These are phyloP conservation scores for Taenioides sp. DNA, from an alignment of 2,797 vertebrate species.

Conservation along the genomic window DNA sequence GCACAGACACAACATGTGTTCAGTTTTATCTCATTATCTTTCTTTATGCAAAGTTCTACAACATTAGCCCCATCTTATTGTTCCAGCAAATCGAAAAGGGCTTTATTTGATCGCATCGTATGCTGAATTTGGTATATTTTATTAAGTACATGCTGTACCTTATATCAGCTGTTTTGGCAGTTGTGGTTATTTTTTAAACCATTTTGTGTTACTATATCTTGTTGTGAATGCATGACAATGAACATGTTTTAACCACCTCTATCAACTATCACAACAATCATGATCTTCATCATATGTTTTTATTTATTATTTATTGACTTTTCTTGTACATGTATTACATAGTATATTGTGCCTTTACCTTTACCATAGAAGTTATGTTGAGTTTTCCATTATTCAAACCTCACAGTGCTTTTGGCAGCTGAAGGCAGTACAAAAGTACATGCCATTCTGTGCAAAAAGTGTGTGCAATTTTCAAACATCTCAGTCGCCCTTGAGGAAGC, in stretches of 20 bases:
- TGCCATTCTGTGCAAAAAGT: constrained; percentile 17
- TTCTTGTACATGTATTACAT: too few species aligned
- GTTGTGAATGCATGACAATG: background rate
- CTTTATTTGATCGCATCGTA: too few species aligned
- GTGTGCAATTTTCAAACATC: constrained; percentile 22
- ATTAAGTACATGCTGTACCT: background rate
- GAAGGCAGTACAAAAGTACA: constrained; percentile 15
- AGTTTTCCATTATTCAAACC: constrained; percentile 4
- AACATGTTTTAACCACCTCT: background rate
- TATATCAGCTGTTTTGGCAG: background rate
- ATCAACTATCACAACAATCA: background rate
- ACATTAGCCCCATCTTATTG: too few species aligned
- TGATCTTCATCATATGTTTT: too few species aligned
- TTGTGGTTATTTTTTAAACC: background rate
- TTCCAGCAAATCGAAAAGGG: too few species aligned
- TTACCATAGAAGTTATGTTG: constrained; percentile 1
- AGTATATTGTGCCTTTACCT: background rate
- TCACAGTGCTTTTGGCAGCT: constrained; percentile 25
- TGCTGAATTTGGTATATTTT: background rate
- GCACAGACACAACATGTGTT: too few species aligned
- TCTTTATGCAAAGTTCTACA: too few species aligned
- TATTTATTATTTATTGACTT: too few species aligned
- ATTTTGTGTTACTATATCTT: background rate
- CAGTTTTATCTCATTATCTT: too few species aligned
- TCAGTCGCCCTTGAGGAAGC: constrained; percentile 52